Evolutionary conservation across 2,888 invertebrate species (phyloP), one percentile per base, ranked within the genome.

Genomic region (Scrobipalpa costella): DNA sequence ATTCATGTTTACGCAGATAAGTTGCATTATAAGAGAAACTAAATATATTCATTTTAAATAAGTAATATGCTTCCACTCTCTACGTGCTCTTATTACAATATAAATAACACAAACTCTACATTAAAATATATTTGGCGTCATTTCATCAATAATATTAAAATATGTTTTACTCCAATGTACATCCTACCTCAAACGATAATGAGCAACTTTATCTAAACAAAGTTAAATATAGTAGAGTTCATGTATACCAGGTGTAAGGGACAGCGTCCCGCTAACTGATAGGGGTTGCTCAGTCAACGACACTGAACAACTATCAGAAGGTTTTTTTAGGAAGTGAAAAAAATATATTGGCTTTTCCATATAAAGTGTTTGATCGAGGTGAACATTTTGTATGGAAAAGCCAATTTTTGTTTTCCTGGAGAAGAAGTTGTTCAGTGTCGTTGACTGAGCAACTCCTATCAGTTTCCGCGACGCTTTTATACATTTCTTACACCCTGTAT

Each of bases 141-240:
- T 27, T 52, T 52, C 52, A 13, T 52, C 52, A 52, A 27, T 52
- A 52, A 52, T 17, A 19, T 52, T 17, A 17, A 17, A 17, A 49
- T 19, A n/a, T 17, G n/a, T 40, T 40, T n/a, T n/a, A n/a, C n/a
- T 52, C 52, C 52, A 52, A 52, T 52, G 27, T 52, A 52, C 52
- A 52, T 52, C 11, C 52, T 52, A 52, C 2, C 3, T 19, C 27
- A 27, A 52, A 52, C 19, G 19, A 52, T 52, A 27, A 15, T 58
- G 57, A 58, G 57, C 57, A 58, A 58, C 36, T 38, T 58, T 17
- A 13, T 58, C 36, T 38, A 34, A 58, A 58, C 34, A 38, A 58
- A 57, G 13, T 34, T 40, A n/a, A n/a, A 11, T 15, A 58, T 38
- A 58, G 38, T 38, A 58, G 13, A 58, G 19, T 58, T 38, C 17